These are phyloP conservation scores for Drosophila burlai DNA, from an alignment of 1,140 invertebrate genomes.

Conservation along the genomic window DNA sequence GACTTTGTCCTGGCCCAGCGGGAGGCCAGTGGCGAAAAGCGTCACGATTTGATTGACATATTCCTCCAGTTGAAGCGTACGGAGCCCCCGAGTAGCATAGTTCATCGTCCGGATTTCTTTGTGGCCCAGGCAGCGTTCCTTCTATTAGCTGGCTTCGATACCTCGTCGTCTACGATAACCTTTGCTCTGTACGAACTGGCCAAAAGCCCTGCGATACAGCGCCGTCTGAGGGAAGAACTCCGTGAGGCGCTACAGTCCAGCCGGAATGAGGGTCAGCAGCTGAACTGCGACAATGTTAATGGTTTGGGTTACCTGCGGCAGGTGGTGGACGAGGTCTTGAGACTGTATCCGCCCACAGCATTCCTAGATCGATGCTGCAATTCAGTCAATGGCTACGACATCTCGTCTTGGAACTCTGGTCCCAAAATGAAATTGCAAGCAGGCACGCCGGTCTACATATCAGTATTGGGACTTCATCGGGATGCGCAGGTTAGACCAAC, in stretches of 20 bases:
- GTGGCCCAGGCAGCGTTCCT: conserved; percentile 88
- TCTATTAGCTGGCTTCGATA: conserved; percentile 87
- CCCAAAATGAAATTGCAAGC: conserved; percentile 38
- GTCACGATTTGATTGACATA: conserved; percentile 86
- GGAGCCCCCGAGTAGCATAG: conserved; percentile 36
- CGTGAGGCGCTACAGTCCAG: conserved; percentile 63
- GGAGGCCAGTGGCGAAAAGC: conserved; percentile 55
- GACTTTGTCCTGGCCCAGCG: conserved; percentile 79
- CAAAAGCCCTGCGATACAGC: conserved; percentile 82
- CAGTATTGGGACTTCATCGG: conserved; percentile 71
- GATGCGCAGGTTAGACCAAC: conserved; percentile 54
- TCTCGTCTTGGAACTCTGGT: conserved; percentile 82
- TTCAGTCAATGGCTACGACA: conserved; percentile 58
- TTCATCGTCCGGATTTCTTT: conserved; percentile 85
- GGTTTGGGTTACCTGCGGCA: conserved; percentile 85
- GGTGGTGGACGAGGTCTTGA: conserved; percentile 86
- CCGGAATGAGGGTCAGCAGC: conserved; percentile 53
- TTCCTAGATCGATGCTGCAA: conserved; percentile 86
- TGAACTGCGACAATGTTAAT: conserved; percentile 85
- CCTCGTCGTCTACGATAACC: conserved; percentile 85
- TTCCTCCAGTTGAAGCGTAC: conserved; percentile 84
- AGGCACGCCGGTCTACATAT: conserved; percentile 74
- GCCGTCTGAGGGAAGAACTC: conserved; percentile 84
- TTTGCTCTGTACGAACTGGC: conserved; percentile 86
- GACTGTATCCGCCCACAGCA: conserved; percentile 87